Conservation (phyloP, 1,140 invertebrate genomes). For the Drosophila setifemur region DNA sequence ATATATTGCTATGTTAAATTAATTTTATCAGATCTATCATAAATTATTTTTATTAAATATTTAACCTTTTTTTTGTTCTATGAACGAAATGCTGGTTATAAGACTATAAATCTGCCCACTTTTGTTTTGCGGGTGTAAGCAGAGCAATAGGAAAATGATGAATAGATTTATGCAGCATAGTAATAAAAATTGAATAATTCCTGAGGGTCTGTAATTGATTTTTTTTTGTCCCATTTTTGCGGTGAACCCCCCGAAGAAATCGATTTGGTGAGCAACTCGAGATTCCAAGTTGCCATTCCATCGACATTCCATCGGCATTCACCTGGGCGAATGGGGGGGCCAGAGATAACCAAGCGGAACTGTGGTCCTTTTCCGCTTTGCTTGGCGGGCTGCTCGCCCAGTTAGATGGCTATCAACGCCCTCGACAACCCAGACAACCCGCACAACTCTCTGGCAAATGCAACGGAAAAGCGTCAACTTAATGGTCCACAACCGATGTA, state of each 20-base stretch:
- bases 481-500: conserved; percentile 47
- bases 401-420: conserved; percentile 36
- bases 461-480: conserved; percentile 54
- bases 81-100: too few relatives aligned
- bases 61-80: too few relatives aligned
- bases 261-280: conserved; percentile 8
- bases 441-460: conserved; percentile 16
- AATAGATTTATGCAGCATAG: conserved; percentile 26
- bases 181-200: conserved; percentile 48
- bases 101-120: too few relatives aligned
- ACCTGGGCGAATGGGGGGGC: conserved; percentile 16
- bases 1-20: too few relatives aligned
- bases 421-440: conserved; percentile 4
- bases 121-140: neutral
- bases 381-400: conserved; percentile 25
- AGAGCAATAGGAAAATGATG: conserved; percentile 26
- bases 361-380: conserved; percentile 40
- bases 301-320: neutral
- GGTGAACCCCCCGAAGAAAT: conserved; percentile 3
- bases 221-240: neutral
- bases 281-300: conserved; percentile 1
- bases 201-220: conserved; percentile 19
- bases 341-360: conserved; percentile 32
- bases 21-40: too few relatives aligned
- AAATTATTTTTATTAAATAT: too few relatives aligned